Base-by-base conservation (phyloP, 1,140 invertebrate genomes). In the Trichogramma pretiosum region DNA sequence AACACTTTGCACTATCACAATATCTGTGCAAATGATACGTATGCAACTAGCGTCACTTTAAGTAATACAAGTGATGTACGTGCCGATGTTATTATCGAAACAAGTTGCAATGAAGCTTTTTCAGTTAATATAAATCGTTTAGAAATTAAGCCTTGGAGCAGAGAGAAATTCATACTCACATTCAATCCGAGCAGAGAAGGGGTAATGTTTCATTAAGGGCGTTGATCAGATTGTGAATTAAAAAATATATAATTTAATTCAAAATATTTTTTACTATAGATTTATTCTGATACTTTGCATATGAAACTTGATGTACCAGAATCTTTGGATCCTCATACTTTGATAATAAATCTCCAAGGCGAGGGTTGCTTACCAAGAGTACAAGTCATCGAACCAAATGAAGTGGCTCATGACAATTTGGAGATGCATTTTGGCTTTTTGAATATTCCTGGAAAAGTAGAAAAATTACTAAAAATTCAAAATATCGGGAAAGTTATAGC, bases 341-440 rank as follows among this genome's bases (percentile, higher is more conserved):
- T 50, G 21, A 14, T 11, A 5, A 32, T 50, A 5, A 3, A 39
- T 39, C 26, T 68, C n/a, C 13, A 46, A 13, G 66, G 66, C 5
- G 59, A 66, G 43, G 46, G 58, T 40, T 64, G 57, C 22, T 50
- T 67, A 9, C 63, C 66, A n/a, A 51, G 62, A 63, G 46, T 67
- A n/a, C 34, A 19, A 14, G 45, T 68, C 10, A 33, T 59, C 1
- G 56, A 64, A 11, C 63, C 64, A 8, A 4, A 19, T 0, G 9
- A 36, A 17, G 32, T 17, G 13, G 32, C 36, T 17, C 41, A 50
- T 18, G 32, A 47, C 5, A 51, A 40, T 26, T 19, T 17, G 26
- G 21, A 26, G 23, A 37, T 49, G 22, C 23, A 52, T 21, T 67
- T 66, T 46, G 53, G 54, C 21, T 55, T 55, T 28, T 57, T 46